Conservation (phyloP, 2,888 invertebrate species). For the Bruchidius siliquastri region DNA sequence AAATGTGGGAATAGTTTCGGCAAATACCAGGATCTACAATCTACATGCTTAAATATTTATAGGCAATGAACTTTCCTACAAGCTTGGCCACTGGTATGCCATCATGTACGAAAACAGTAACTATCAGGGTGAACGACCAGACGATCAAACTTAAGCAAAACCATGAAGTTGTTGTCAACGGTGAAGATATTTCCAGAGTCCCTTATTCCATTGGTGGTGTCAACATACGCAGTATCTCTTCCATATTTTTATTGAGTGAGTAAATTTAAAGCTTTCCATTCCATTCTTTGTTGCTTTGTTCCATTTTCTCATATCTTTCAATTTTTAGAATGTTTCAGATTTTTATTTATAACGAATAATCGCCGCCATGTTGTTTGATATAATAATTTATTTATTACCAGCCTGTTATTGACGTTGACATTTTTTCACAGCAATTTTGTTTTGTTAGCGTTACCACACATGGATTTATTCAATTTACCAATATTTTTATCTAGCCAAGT, state of each 20-base stretch:
- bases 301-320: no score
- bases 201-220: constrained; percentile 61
- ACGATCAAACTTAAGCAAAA: constrained; percentile 72
- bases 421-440: no score
- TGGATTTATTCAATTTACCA: no score
- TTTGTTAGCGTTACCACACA: no score
- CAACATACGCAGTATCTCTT: constrained; percentile 70
- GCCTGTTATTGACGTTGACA: no score
- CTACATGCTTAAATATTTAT: neutral
- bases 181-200: constrained; percentile 60
- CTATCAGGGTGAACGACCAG: constrained; percentile 51
- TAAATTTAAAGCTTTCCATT: neutral
- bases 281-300: constrained; percentile 22
- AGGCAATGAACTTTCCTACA: constrained; percentile 52
- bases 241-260: constrained; percentile 65
- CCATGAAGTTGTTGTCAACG: constrained; percentile 64
- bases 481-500: constrained; percentile 52
- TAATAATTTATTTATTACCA: no score
- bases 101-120: constrained; percentile 79
- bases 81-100: constrained; percentile 55
- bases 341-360: no score
- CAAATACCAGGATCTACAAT: neutral
- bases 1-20: no score
- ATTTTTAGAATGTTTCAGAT: no score
- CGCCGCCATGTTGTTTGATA: no score